Conservation (phyloP, 2,888 invertebrate genomes). For the Rhingia rostrata region DNA sequence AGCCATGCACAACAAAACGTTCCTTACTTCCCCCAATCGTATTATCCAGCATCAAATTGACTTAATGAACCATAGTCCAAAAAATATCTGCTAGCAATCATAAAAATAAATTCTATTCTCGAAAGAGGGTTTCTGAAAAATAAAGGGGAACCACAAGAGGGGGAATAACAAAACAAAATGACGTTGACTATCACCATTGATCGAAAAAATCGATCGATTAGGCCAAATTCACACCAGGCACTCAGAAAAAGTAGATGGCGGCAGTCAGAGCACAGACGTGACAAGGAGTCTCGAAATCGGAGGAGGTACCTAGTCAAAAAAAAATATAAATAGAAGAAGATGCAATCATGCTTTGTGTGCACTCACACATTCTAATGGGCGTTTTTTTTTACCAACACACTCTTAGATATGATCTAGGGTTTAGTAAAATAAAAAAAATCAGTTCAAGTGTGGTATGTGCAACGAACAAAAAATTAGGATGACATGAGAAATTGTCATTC, state of each 20-base stretch:
- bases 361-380: too few species aligned
- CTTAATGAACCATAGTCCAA: conserved; percentile 45
- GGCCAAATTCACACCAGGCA: not conserved
- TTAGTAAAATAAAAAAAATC: too few species aligned
- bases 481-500: too few species aligned
- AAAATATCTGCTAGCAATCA: conserved; percentile 29
- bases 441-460: too few species aligned
- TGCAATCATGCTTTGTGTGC: too few species aligned
- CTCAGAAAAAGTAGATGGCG: not conserved
- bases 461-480: too few species aligned
- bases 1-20: conserved; percentile 25
- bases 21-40: conserved; percentile 16
- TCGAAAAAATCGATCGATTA: conserved; percentile 1
- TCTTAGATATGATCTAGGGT: too few species aligned
- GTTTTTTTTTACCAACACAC: too few species aligned
- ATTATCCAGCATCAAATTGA: conserved; percentile 43
- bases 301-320: too few species aligned
- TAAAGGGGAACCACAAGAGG: not conserved
- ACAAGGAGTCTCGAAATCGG: too few species aligned
- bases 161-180: not conserved
- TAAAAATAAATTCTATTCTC: conserved; percentile 10
- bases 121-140: not conserved
- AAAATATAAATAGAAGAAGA: too few species aligned
- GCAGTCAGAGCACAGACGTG: not conserved
- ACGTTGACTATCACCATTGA: not conserved